These are phyloP conservation scores for Tarsius wallacei DNA, from an alignment of 2,797 vertebrate species.

Conservation along the genomic window DNA sequence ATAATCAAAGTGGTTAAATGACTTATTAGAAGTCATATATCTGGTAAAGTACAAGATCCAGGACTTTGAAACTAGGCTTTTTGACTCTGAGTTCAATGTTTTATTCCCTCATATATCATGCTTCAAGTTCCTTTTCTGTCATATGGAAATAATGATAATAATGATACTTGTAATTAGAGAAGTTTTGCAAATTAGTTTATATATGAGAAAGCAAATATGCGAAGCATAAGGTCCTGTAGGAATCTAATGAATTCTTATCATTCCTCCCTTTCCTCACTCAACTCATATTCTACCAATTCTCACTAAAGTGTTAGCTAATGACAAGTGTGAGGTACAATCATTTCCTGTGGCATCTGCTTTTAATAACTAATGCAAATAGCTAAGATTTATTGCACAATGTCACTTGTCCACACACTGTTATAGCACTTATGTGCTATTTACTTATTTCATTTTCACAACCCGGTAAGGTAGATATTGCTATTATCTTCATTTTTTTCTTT, in stretches of 20 bases:
- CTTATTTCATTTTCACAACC: neutral
- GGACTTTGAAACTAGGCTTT: constrained; percentile 31
- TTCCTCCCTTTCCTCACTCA: neutral
- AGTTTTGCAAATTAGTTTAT: neutral
- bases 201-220: neutral
- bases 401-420: neutral
- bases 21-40: neutral
- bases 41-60: neutral
- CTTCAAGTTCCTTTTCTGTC: neutral
- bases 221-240: neutral
- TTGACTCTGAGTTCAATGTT: neutral
- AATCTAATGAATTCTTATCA: constrained; percentile 14
- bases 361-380: constrained; percentile 28
- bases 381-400: neutral
- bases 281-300: constrained; percentile 31
- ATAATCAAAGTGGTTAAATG: neutral
- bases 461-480: neutral
- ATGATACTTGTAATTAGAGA: neutral
- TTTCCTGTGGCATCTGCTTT: constrained; percentile 2
- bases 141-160: constrained; percentile 24
- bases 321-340: neutral
- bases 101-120: neutral
- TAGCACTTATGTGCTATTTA: neutral
- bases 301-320: constrained; percentile 44
- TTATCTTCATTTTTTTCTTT: neutral